Evolutionary conservation across 2,888 invertebrate species (phyloP), one percentile per base, ranked within the genome.

Genomic region (Leptura quadrifasciata): DNA sequence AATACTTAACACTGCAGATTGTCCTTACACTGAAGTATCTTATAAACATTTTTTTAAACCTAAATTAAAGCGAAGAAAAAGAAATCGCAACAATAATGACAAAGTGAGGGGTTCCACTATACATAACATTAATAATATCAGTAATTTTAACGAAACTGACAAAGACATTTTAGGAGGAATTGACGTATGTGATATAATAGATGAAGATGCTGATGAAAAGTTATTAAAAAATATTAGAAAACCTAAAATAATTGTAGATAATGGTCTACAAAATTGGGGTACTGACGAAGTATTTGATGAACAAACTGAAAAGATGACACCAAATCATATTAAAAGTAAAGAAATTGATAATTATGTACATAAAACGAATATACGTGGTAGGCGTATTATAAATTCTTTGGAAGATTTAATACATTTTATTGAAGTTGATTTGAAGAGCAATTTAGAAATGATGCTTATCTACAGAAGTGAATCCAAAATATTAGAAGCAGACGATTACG

Each of bases 371-470:
- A 9, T 15, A 15, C 12, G 12, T 57, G 17, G 35, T 57, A 52
- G n/a, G 31, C 18, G 17, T 18, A n/a, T 1, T 15, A 18, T 31
- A 31, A 18, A 58, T 39, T 20, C 35, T 57, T 31, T 63, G 10
- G 15, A 55, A 54, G 9, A 72, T 74, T 57, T 75, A 63, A 67
- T 71, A 69, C 71, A 76, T 77, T 55, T 67, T 78, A 60, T 77
- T 71, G 76, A 76, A 57, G 18, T 35, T 12, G 27, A 21, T 18
- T 52, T 76, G 47, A 55, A 72, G 0, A 76, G 72, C 31, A 35
- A 68, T 20, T 72, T 76, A 27, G 69, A 69, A 64, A 12, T 9
- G 9, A 12, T 76, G 27, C 27, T 76, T 5, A 18, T 18, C 15
- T 61, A 64, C 12, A 61, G 76, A 58, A 39, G 57, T 31, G 68